phyloP scores from a whole-genome alignment of 2,113 vertebrate genomes.

The Bombycilla garrulus region DNA sequence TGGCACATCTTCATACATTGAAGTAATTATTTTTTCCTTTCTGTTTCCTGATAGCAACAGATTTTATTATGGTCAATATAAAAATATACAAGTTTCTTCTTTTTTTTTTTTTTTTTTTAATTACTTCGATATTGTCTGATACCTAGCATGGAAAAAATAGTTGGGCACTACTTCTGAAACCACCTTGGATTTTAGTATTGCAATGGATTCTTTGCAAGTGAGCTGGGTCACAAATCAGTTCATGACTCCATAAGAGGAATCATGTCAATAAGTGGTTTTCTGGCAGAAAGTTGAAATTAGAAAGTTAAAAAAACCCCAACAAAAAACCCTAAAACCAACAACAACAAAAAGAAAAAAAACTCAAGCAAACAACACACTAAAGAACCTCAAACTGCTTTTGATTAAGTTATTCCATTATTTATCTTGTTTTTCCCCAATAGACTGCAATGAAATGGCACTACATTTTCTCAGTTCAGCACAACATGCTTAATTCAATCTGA shows the following conservation, averaged over 20 bases:
- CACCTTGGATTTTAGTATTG: background rate
- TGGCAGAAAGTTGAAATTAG: background rate
- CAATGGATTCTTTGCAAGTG: background rate
- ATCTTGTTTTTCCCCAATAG: constrained; percentile 19
- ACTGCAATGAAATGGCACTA: background rate
- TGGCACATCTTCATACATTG: background rate
- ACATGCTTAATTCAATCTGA: constrained; percentile 18
- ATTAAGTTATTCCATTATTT: constrained; percentile 48
- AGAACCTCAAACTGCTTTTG: constrained; percentile 6
- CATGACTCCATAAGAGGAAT: background rate
- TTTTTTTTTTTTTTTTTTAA: background rate
- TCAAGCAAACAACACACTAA: background rate
- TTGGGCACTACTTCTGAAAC: background rate
- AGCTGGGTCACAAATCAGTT: background rate
- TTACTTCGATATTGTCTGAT: background rate
- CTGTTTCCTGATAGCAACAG: background rate
- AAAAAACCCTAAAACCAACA: background rate
- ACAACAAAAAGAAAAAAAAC: too few species aligned
- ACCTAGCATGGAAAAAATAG: background rate
- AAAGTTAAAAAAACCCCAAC: background rate
- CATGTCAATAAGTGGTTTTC: background rate
- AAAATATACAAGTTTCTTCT: background rate
- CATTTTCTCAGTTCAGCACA: constrained; percentile 21
- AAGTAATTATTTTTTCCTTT: background rate
- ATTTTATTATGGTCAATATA: background rate